Percentiles rank a stretch among this genome's conserved stretches.
Evolutionary conservation across 2,888 invertebrate species (phyloP).

Genomic region (Nomada hirtipes): DNA sequence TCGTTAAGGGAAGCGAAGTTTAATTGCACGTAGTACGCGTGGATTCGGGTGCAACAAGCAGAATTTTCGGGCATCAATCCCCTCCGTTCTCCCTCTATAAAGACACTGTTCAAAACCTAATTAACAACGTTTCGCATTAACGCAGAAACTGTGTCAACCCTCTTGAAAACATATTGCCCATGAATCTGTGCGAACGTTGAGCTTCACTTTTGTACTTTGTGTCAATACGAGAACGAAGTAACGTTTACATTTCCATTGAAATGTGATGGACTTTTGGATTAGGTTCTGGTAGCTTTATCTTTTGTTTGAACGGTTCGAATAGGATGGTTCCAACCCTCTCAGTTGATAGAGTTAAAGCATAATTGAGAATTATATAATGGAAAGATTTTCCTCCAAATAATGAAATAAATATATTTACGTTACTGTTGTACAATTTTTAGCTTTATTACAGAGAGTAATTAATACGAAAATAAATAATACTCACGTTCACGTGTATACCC

Average conservation of each 20-base stretch:
- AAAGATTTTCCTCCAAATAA: no score
- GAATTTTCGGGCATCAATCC: slow-evolving; percentile 7
- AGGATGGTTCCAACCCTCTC: no score
- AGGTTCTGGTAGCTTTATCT: no score
- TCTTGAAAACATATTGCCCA: neutral
- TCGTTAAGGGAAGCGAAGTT: slow-evolving; percentile 56
- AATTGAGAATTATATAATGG: no score
- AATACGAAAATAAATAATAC: slow-evolving; percentile 79
- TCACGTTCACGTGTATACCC: slow-evolving; percentile 90
- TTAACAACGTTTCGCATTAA: slow-evolving; percentile 40
- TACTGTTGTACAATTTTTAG: neutral
- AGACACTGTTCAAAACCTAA: slow-evolving; percentile 20
- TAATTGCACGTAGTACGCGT: slow-evolving; percentile 57
- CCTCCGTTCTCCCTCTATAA: neutral
- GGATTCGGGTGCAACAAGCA: slow-evolving; percentile 40
- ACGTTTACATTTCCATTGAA: neutral
- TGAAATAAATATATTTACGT: no score
- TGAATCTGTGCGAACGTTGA: neutral
- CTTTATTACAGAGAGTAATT: neutral
- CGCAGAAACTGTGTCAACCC: slow-evolving; percentile 8
- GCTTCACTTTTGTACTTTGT: neutral
- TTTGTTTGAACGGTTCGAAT: no score
- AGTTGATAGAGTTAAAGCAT: no score
- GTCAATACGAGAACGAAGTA: neutral
- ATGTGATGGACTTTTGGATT: neutral